Percentiles rank a stretch among this genome's conserved stretches.
Evolutionary conservation across 2,113 vertebrate genomes (phyloP).

Genomic region (Brevimyrus niger): DNA sequence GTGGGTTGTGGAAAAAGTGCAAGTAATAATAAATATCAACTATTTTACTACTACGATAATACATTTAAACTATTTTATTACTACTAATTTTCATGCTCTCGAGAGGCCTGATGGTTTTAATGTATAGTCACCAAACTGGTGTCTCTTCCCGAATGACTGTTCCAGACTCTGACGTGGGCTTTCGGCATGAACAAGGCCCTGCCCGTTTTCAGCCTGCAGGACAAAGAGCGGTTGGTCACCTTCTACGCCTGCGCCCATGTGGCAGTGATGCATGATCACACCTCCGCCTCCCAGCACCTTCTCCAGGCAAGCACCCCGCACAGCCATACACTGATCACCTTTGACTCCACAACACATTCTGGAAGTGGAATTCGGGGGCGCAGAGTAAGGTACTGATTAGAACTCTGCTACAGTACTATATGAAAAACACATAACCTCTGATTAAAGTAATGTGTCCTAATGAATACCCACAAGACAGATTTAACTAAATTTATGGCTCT

Average conservation of each 20-base stretch:
- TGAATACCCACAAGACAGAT: neutral
- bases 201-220: slow-evolving; percentile 69
- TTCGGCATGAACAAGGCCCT: slow-evolving; percentile 73
- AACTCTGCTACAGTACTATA: neutral
- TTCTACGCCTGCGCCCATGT: slow-evolving; percentile 66
- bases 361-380: neutral
- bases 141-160: slow-evolving; percentile 12
- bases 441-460: neutral
- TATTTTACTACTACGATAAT: too few relatives aligned
- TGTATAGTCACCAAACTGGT: neutral
- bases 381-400: neutral
- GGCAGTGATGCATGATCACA: slow-evolving; percentile 67
- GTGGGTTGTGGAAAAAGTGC: too few relatives aligned
- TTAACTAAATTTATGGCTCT: neutral
- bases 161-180: slow-evolving; percentile 71
- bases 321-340: neutral
- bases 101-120: neutral
- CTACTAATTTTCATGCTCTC: neutral
- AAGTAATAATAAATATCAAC: too few relatives aligned
- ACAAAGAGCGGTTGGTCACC: slow-evolving; percentile 59
- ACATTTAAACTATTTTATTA: too few relatives aligned
- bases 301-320: slow-evolving; percentile 65
- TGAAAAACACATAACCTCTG: neutral
- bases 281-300: slow-evolving; percentile 60
- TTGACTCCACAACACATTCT: neutral